Evolutionary conservation across 2,888 invertebrate species (phyloP), one percentile per base, ranked within the genome.

Genomic region (Hofmannophila pseudospretella): DNA sequence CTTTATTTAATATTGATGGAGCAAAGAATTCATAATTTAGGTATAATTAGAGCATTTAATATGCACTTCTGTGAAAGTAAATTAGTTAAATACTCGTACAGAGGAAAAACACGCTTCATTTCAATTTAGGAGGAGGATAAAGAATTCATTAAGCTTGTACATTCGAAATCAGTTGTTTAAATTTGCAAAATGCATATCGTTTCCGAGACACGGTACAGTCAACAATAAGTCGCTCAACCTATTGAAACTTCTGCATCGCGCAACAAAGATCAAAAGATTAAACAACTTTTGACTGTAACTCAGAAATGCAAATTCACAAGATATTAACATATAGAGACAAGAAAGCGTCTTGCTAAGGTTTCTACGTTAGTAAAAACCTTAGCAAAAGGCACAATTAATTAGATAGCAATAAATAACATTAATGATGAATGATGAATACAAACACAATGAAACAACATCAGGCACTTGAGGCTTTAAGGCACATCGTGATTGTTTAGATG

Each of bases 391-490:
- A 20, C 19, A 35, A 29, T 4, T 16, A 34, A 16, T 1, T 26
- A 26, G 36, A 49, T 20, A 20, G 8, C 1, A 20, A 20, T 3
- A 20, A 23, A n/a, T 5, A 23, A 22, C 22, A 22, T 7, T 7
- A 4, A 7, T 22, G 8, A 22, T 22, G 5, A 7, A 22, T 2
- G 54, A 41, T 43, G 49, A 51, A 48, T 41, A 46, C 37, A 16
- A 51, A 49, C 30, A 43, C 42, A 49, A 51, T 50, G 54, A 62
- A 64, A 67, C 55, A 62, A 62, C 42, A 43, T 59, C 57, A 74
- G 78, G 79, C 78, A 78, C 75, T 68, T 72, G 33, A 51, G 55
- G 61, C 43, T 40, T 54, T 76, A 84, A 84, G 85, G 85, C 82
- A 85, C 85, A 49, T 64, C 45, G 75, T 70, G 71, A 69, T 64